Base-by-base conservation (phyloP, 2,888 invertebrate genomes). In the Adineta ricciae region DNA sequence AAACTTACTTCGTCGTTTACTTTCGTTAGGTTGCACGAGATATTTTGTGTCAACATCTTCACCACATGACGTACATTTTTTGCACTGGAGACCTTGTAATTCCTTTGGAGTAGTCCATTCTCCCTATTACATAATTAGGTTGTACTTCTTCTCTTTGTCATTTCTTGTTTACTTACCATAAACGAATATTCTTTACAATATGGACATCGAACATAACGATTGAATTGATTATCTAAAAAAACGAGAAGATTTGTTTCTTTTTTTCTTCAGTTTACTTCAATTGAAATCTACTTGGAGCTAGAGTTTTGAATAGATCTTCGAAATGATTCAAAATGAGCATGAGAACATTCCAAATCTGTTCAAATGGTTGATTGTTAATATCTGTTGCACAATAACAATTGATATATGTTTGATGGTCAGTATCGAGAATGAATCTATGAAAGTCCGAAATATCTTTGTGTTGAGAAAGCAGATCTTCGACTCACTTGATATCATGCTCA, bases 71-170 rank as follows among this genome's bases (percentile, higher is more conserved):
- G 41, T 14, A 41, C 78, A 78, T 36, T 4, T 24, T 78, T 78
- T 78, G 4, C 24, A 2, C 41, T 78, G 38, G 11, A 78, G 14
- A 78, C 78, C 11, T 78, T 78, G 78, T 14, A 78, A 41, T 41
- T 78, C 78, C n/a, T 78, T 78, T 1, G 78, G 78, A 41, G 78
- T 78, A n/a, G 78, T 78, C 78, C 78, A 78, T 41, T 78, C 78
- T 24, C 78, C 78, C 78, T 78, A 41, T 24, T 41, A 11, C 11
- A 46, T 46, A 46, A 46, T 46, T 8, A 46, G 46, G 11, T 46
- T 5, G 5, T 46, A 8, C 11, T 46, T 46, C 11, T 46, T 11
- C 46, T 46, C 46, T 8, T 8, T 46, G 11, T 46, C 5, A 46
- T 11, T 46, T 46, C 46, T 11, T 46, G 46, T 46, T 46, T 46